Evolutionary conservation across 2,888 invertebrate genomes (phyloP).

Genomic region (Heliothis peltigera): DNA sequence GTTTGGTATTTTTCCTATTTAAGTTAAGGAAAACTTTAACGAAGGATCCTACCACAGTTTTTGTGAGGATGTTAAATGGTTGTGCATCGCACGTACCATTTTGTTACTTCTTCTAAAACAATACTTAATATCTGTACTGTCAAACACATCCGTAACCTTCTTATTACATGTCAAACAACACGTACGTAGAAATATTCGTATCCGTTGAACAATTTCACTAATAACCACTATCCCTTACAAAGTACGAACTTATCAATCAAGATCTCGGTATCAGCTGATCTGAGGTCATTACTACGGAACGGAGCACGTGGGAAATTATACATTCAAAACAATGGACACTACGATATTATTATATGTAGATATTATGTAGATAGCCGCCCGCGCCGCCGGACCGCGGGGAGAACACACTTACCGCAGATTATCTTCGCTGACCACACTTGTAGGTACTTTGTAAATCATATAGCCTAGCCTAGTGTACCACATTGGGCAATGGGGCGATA

Average conservation of each 20-base stretch:
- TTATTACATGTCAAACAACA: not conserved
- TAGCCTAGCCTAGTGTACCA: no score
- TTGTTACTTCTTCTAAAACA: no score
- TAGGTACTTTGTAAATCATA: constrained; percentile 9
- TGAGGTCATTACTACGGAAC: constrained; percentile 77
- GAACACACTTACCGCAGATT: constrained; percentile 37
- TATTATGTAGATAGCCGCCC: constrained; percentile 50
- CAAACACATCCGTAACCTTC: not conserved
- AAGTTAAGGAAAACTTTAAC: constrained; percentile 54
- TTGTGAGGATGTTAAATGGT: not conserved
- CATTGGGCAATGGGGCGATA: no score
- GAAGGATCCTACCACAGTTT: constrained; percentile 8
- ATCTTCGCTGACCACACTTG: constrained; percentile 28
- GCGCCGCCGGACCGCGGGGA: constrained; percentile 25
- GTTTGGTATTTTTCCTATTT: constrained; percentile 64
- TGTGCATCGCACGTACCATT: not conserved
- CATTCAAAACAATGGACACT: constrained; percentile 73
- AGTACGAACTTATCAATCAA: constrained; percentile 61
- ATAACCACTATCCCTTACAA: constrained; percentile 46
- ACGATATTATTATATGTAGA: constrained; percentile 46
- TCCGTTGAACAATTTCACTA: constrained; percentile 30
- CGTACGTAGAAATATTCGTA: constrained; percentile 1
- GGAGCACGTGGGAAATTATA: constrained; percentile 78
- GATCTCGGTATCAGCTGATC: constrained; percentile 59
- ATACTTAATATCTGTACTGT: no score